These are phyloP conservation scores for Oryzias celebensis DNA, from an alignment of 2,113 vertebrate genomes.

Conservation along the genomic window DNA sequence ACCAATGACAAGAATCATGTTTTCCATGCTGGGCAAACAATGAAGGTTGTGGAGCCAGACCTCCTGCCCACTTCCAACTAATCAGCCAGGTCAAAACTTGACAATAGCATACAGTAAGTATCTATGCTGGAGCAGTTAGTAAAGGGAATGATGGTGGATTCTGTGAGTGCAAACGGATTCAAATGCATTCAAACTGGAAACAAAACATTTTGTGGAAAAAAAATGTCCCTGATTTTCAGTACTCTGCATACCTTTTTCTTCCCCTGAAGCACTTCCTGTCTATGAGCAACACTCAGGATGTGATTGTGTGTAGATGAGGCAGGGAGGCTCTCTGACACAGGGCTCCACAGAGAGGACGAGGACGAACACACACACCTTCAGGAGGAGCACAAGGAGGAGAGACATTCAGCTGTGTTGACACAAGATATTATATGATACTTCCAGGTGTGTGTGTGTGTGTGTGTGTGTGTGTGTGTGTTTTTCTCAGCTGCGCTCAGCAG, in stretches of 20 bases:
- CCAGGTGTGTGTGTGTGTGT: constrained; percentile 52
- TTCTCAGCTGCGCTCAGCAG: constrained; percentile 64
- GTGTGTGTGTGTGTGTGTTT: constrained; percentile 29
- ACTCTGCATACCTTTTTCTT: constrained; percentile 87
- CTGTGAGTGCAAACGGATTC: no score
- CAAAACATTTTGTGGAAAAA: neutral
- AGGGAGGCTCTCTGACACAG: constrained; percentile 59
- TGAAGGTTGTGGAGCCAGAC: constrained; percentile 39
- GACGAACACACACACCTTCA: constrained; percentile 71
- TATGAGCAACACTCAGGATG: constrained; percentile 86
- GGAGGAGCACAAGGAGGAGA: constrained; percentile 44
- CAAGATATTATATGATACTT: constrained; percentile 50
- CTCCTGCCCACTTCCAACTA: constrained; percentile 38
- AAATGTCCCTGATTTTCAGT: neutral
- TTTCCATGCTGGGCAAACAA: constrained; percentile 57
- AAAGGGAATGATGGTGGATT: neutral
- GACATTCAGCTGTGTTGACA: constrained; percentile 75
- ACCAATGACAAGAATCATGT: constrained; percentile 40
- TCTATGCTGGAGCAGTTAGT: neutral
- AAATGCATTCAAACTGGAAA: neutral
- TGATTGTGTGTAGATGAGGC: constrained; percentile 81
- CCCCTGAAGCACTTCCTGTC: constrained; percentile 84
- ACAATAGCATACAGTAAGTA: constrained; percentile 1
- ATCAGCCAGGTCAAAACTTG: constrained; percentile 27
- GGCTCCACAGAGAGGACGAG: constrained; percentile 66